Evolutionary conservation across 2,113 vertebrate species (phyloP), one percentile per base, ranked within the genome.

Genomic region (Dolichallabes microphthalmus): DNA sequence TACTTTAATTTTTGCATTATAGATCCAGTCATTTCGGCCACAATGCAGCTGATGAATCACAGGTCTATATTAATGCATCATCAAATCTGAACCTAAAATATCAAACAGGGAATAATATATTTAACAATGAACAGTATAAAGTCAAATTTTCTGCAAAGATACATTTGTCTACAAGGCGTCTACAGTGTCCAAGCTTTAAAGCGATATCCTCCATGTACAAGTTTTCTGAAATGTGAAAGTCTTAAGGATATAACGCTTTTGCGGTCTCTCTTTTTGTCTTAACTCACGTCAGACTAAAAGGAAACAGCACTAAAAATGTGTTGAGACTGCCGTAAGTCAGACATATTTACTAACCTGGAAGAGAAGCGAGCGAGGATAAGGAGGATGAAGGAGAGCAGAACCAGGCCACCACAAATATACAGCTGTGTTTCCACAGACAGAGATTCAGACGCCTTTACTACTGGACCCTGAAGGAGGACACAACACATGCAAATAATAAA

Each of bases 341-440:
- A 12, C 60, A 11, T 3, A 25, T 17, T 12, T 85, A 64, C 86
- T 68, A 91, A 96, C 95, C 92, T 93, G 91, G 95, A 94, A 85
- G 86, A 92, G 78, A 92, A 92, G 52, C 91, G 94, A 10, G 95
- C 90, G 4, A 95, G 66, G 73, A 96, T 66, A 83, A 96, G 92
- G 69, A 96, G 87, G 32, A 95, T 80, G 82, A 95, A 90, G 32
- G 95, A 95, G 58, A 95, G 86, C 6, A 93, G 27, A n/a, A 94
- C 85, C 50, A 96, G 91, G 0, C 91, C 93, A 0, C 89, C 91
- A 35, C 93, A 93, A 57, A 88, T 35, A 74, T 95, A 95, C 0
- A 95, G 85, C 89, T 89, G 92, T 30, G 94, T 90, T 66, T 93
- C 91, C 66, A 77, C 83, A 14, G 94, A 90, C 66, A 96, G 66